Percentiles rank a stretch among this genome's conserved stretches.
These are phyloP conservation scores for Drosophila mayaguana DNA, from an alignment of 2,888 invertebrate genomes.

Conservation along the genomic window DNA sequence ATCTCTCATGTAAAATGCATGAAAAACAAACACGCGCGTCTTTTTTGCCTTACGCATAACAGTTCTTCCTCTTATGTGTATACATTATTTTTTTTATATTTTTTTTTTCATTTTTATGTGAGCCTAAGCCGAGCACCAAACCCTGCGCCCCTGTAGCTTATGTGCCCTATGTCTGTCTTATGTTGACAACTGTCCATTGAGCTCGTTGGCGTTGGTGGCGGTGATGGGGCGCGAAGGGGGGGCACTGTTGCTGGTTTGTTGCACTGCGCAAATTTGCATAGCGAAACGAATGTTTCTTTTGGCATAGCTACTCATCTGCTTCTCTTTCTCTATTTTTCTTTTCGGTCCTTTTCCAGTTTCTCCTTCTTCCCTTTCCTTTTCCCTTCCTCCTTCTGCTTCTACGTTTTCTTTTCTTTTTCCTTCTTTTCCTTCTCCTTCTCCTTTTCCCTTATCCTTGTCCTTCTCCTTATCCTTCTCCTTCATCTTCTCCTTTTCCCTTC, in stretches of 20 bases:
- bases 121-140: background rate
- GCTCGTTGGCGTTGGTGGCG: background rate
- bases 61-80: conserved; percentile 19
- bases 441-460: background rate
- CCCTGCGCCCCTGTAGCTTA: background rate
- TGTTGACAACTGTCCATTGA: conserved; percentile 62
- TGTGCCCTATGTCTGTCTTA: conserved; percentile 29
- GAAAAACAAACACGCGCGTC: conserved; percentile 64
- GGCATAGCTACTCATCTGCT: background rate
- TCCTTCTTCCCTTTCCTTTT: background rate
- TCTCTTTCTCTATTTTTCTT: no score
- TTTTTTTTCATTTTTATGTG: conserved; percentile 8
- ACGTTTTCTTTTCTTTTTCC: background rate
- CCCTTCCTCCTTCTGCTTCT: background rate
- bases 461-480: background rate
- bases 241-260: conserved; percentile 25
- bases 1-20: conserved; percentile 66
- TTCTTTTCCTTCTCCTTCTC: background rate
- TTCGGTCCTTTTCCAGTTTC: background rate
- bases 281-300: background rate
- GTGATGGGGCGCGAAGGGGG: background rate
- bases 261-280: conserved; percentile 67
- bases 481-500: background rate
- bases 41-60: conserved; percentile 66
- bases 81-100: background rate